These are phyloP conservation scores for Sesamia inferens DNA, from an alignment of 2,888 invertebrate genomes.

Conservation along the genomic window DNA sequence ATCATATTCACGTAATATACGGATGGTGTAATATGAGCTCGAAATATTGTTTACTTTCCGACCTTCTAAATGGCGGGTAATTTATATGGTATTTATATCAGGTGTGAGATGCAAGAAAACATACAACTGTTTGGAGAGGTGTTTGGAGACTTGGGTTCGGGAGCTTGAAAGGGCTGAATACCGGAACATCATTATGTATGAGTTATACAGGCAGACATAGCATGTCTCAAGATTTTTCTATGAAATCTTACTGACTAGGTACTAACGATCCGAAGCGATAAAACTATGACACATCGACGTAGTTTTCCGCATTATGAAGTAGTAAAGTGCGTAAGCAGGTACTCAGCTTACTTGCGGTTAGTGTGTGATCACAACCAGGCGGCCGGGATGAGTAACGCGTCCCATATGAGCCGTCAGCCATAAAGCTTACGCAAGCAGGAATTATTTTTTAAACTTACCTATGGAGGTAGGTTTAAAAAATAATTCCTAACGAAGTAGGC, in stretches of 20 bases:
- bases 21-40: slow-evolving; percentile 48
- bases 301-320: slow-evolving; percentile 70
- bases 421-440: slow-evolving; percentile 71
- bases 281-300: slow-evolving; percentile 61
- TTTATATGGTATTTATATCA: slow-evolving; percentile 16
- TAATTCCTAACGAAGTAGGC: too few relatives aligned
- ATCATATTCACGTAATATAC: slow-evolving; percentile 51
- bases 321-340: slow-evolving; percentile 49
- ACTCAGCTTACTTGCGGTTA: slow-evolving; percentile 53
- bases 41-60: slow-evolving; percentile 39
- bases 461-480: too few relatives aligned
- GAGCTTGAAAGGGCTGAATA: background rate
- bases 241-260: slow-evolving; percentile 15
- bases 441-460: slow-evolving; percentile 50
- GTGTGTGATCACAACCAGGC: slow-evolving; percentile 44
- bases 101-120: slow-evolving; percentile 20
- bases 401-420: slow-evolving; percentile 70
- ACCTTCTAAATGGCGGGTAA: slow-evolving; percentile 29
- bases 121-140: slow-evolving; percentile 30
- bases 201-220: background rate
- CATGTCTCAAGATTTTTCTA: slow-evolving; percentile 1
- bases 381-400: slow-evolving; percentile 72
- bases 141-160: background rate
- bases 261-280: slow-evolving; percentile 40
- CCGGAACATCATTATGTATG: too few relatives aligned